Evolutionary conservation across 2,888 invertebrate genomes (phyloP).

Genomic region (Cheilosia urbana): DNA sequence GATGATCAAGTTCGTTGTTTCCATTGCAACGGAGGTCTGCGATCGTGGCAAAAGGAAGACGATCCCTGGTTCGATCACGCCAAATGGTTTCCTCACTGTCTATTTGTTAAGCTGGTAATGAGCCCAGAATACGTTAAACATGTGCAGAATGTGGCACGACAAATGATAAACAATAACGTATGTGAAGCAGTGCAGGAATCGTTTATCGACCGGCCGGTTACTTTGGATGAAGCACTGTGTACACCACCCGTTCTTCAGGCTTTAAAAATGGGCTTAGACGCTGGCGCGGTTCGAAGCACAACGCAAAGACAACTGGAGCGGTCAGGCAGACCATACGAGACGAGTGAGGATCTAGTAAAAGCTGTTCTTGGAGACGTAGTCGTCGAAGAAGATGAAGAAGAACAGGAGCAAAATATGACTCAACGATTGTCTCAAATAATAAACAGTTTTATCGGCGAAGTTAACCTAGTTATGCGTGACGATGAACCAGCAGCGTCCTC

Average conservation of each 20-base stretch:
- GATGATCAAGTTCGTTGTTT: constrained; percentile 93
- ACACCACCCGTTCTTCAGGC: constrained; percentile 85
- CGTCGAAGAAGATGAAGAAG: constrained; percentile 83
- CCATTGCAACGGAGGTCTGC: constrained; percentile 96
- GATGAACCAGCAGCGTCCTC: constrained; percentile 3
- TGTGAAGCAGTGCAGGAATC: constrained; percentile 52
- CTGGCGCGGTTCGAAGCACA: constrained; percentile 86
- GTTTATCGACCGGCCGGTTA: constrained; percentile 64
- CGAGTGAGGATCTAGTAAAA: constrained; percentile 89
- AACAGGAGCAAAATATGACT: constrained; percentile 34
- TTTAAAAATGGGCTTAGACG: constrained; percentile 86
- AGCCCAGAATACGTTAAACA: constrained; percentile 90
- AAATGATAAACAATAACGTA: constrained; percentile 63
- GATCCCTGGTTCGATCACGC: constrained; percentile 98
- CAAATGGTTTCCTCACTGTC: constrained; percentile 95
- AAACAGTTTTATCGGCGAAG: constrained; percentile 67
- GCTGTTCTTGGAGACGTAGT: constrained; percentile 89
- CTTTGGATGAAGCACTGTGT: constrained; percentile 84
- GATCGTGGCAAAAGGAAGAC: constrained; percentile 95
- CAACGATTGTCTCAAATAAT: constrained; percentile 76
- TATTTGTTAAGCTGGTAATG: constrained; percentile 91
- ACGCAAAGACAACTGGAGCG: constrained; percentile 85
- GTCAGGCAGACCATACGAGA: constrained; percentile 87
- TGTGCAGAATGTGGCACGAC: constrained; percentile 78
- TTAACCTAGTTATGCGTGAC: constrained; percentile 9